A percentile compares a stretch with the other conserved stretches of the same genome.
Evolutionary conservation across 2,888 invertebrate genomes (phyloP).

Genomic region (Chrysina gloriosa): DNA sequence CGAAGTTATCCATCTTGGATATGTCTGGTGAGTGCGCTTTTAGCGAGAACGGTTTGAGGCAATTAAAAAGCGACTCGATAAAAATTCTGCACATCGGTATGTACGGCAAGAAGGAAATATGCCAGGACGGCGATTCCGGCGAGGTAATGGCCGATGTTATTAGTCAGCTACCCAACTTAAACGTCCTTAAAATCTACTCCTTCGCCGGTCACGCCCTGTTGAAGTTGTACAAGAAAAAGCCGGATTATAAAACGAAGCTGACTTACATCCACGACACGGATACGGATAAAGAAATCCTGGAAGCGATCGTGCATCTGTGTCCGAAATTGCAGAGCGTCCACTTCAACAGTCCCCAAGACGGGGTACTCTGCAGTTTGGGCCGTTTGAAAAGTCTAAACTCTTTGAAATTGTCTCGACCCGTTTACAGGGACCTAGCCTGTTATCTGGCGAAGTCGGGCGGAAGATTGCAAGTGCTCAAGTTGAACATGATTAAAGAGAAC

Average conservation of each 20-base stretch:
- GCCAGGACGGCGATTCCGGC: conserved; percentile 62
- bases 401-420: conserved; percentile 73
- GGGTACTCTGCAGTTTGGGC: conserved; percentile 68
- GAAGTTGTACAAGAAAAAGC: conserved; percentile 69
- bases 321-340: conserved; percentile 75
- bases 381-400: conserved; percentile 67
- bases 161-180: conserved; percentile 72
- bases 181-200: conserved; percentile 75
- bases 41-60: conserved; percentile 73
- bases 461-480: conserved; percentile 56
- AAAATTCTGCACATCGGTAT: conserved; percentile 76
- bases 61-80: conserved; percentile 69
- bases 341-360: conserved; percentile 72
- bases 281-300: conserved; percentile 71
- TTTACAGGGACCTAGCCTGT: conserved; percentile 70
- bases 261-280: conserved; percentile 76
- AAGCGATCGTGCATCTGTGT: conserved; percentile 72
- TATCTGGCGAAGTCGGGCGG: conserved; percentile 67
- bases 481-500: conserved; percentile 56
- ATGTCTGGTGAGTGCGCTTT: conserved; percentile 79
- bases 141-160: conserved; percentile 74
- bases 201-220: conserved; percentile 74
- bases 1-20: conserved; percentile 71
- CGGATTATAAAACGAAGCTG: conserved; percentile 72
- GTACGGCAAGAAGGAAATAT: conserved; percentile 77